A percentile compares a stretch with the other conserved stretches of the same genome.
These are phyloP conservation scores for Chironomus tepperi DNA, from an alignment of 1,140 invertebrate genomes.

Conservation along the genomic window DNA sequence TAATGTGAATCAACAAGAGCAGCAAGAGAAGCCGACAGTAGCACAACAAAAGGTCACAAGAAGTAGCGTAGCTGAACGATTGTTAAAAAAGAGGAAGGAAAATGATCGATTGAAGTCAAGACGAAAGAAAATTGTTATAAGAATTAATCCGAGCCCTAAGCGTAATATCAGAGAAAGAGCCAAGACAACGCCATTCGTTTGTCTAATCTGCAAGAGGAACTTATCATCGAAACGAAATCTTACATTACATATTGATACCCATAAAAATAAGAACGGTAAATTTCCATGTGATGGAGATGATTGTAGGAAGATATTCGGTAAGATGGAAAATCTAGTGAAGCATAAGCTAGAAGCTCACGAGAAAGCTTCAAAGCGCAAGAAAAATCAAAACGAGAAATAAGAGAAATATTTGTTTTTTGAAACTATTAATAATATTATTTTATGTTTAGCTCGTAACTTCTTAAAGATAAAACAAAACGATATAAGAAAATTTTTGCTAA, in stretches of 20 bases:
- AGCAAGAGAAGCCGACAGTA: neutral
- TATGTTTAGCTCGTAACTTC: neutral
- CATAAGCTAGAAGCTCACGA: neutral
- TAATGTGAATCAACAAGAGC: neutral
- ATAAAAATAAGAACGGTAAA: neutral
- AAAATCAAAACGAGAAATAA: conserved; percentile 18
- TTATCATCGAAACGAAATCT: conserved; percentile 13
- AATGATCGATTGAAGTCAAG: neutral
- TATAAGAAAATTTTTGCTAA: conserved; percentile 14
- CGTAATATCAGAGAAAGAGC: neutral
- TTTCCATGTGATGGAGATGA: neutral
- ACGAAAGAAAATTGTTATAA: conserved; percentile 14
- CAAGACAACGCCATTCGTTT: neutral
- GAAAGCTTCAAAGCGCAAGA: neutral
- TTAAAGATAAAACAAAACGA: neutral
- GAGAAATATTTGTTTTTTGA: neutral
- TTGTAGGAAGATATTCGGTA: neutral
- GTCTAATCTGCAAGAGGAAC: neutral
- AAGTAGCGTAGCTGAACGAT: neutral
- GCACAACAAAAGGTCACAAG: neutral
- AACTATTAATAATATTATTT: neutral
- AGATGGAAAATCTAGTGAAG: neutral
- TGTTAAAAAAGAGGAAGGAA: conserved; percentile 8
- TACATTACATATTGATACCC: neutral
- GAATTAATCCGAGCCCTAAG: conserved; percentile 11